Evolutionary conservation across 2,113 vertebrate species (phyloP).

Genomic region (Murina feae): DNA sequence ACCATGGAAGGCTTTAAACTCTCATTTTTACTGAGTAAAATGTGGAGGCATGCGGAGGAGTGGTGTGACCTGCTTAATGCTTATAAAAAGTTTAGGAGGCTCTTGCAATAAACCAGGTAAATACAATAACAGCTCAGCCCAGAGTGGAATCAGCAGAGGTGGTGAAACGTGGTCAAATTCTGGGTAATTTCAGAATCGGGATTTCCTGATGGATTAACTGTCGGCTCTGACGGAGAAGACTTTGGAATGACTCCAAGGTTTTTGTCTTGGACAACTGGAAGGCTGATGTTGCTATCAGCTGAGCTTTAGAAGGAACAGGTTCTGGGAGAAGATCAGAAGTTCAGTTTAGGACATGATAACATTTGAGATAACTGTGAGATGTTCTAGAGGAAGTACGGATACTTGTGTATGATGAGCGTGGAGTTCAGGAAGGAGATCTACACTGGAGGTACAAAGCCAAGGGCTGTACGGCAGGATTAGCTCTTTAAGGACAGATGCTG

Average conservation of each 20-base stretch:
- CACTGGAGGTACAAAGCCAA: background rate
- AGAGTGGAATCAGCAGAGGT: background rate
- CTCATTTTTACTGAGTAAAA: background rate
- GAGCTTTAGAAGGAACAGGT: background rate
- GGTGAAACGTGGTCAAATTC: background rate
- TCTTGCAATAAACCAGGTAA: background rate
- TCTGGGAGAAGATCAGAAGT: background rate
- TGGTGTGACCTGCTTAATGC: background rate
- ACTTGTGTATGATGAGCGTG: background rate
- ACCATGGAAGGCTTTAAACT: background rate
- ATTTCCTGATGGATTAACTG: background rate
- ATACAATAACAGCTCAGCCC: background rate
- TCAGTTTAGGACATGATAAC: background rate
- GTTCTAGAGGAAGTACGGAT: background rate
- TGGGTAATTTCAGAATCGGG: background rate
- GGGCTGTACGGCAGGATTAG: background rate
- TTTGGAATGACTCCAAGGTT: background rate
- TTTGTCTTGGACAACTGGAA: background rate
- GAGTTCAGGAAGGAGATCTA: background rate
- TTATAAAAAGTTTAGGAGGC: background rate
- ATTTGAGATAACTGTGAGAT: background rate
- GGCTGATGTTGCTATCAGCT: background rate
- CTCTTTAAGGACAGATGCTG: background rate
- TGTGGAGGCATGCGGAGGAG: background rate
- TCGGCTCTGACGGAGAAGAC: background rate